Evolutionary conservation across 1,140 invertebrate species (phyloP).

Genomic region (Thaumetopoea pityocampa): DNA sequence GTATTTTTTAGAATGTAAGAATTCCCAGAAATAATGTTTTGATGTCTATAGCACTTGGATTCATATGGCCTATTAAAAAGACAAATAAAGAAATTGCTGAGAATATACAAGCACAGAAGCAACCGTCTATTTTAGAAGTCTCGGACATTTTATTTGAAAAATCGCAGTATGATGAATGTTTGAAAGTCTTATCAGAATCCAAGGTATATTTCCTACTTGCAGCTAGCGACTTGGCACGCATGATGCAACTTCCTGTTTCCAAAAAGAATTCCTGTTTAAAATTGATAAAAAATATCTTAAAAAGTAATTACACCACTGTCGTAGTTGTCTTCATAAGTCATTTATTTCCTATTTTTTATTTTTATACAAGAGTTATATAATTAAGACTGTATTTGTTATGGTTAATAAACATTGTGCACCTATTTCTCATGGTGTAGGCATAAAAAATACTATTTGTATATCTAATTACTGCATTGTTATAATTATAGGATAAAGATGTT

Average conservation of each 20-base stretch:
- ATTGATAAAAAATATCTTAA: too few relatives aligned
- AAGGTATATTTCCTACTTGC: too few relatives aligned
- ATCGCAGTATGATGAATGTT: slow-evolving; percentile 67
- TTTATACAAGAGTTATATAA: too few relatives aligned
- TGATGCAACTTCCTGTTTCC: too few relatives aligned
- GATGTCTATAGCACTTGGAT: slow-evolving; percentile 21
- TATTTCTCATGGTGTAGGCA: too few relatives aligned
- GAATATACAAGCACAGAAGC: slow-evolving; percentile 7
- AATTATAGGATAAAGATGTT: slow-evolving; percentile 77
- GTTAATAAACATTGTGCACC: too few relatives aligned
- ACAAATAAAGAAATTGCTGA: slow-evolving; percentile 22
- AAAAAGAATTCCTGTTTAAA: too few relatives aligned
- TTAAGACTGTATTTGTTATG: too few relatives aligned
- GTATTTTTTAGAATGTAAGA: slow-evolving; percentile 7
- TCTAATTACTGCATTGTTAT: slow-evolving; percentile 10
- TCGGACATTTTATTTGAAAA: slow-evolving; percentile 70
- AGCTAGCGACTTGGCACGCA: too few relatives aligned
- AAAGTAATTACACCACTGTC: too few relatives aligned
- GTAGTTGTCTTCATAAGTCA: too few relatives aligned
- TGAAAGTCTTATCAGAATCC: slow-evolving; percentile 44
- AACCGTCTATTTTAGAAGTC: slow-evolving; percentile 36
- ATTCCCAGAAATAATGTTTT: slow-evolving; percentile 3
- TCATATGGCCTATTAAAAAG: slow-evolving; percentile 55
- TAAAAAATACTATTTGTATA: too few relatives aligned
- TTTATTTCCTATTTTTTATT: not conserved